Conservation (phyloP, 1,140 invertebrate species). For the Nephila pilipes region DNA sequence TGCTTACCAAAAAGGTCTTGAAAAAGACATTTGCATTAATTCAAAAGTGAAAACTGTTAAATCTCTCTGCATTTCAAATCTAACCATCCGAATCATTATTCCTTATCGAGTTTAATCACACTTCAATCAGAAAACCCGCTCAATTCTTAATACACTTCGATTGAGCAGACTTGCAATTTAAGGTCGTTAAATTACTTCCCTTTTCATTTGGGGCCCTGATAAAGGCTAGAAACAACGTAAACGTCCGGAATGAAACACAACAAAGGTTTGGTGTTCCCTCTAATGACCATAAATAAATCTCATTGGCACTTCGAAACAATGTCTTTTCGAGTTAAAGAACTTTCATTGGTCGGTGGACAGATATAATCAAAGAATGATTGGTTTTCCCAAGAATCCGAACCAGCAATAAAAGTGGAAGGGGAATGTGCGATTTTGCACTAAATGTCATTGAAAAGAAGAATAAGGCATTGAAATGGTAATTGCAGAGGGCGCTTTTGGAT, state of each 20-base stretch:
- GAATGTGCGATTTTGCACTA: slow-evolving; percentile 1
- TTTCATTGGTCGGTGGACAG: slow-evolving; percentile 5
- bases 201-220: not conserved
- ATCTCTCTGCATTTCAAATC: not conserved
- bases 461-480: slow-evolving; percentile 16
- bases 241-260: not conserved
- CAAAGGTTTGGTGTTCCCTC: not conserved
- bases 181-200: slow-evolving; percentile 11
- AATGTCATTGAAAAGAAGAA: slow-evolving; percentile 6
- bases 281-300: slow-evolving; percentile 24
- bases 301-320: not conserved
- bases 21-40: not conserved
- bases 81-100: not conserved
- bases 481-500: not conserved
- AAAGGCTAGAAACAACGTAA: not conserved
- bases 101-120: not conserved
- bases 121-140: not conserved
- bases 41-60: not conserved
- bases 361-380: slow-evolving; percentile 23
- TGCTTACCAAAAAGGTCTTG: too few relatives aligned
- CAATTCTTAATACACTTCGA: not conserved
- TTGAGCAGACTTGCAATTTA: not conserved
- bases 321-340: not conserved
- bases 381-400: not conserved
- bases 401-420: not conserved